A percentile compares a stretch with the other conserved stretches of the same genome.
Evolutionary conservation across 1,140 invertebrate species (phyloP).

Genomic region (Papilio helenus): DNA sequence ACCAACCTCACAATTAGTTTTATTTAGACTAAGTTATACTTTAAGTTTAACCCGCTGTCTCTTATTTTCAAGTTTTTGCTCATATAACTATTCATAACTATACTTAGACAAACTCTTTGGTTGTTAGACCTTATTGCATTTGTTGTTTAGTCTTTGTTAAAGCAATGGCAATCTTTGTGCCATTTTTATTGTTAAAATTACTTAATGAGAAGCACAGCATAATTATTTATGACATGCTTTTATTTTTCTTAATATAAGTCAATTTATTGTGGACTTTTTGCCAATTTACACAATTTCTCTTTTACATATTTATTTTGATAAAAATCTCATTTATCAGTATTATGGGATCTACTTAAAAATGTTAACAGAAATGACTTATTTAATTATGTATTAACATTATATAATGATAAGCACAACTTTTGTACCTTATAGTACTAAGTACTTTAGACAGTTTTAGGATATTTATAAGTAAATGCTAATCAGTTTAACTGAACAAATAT

Average conservation of each 20-base stretch:
- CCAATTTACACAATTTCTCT: too few species aligned
- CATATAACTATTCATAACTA: neutral
- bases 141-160: neutral
- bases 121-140: neutral
- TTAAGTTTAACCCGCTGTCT: neutral
- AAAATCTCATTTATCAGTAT: neutral
- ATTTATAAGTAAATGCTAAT: neutral
- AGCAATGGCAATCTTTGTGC: neutral
- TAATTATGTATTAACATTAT: slow-evolving; percentile 1
- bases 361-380: neutral
- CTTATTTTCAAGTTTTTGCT: neutral
- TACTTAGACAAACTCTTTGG: neutral
- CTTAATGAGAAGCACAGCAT: neutral
- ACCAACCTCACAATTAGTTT: slow-evolving; percentile 28
- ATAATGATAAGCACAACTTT: neutral
- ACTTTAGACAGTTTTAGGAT: slow-evolving; percentile 2
- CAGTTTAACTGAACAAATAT: neutral
- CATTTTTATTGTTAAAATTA: neutral
- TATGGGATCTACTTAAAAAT: neutral
- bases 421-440: slow-evolving; percentile 13
- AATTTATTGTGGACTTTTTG: too few species aligned
- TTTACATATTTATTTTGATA: neutral
- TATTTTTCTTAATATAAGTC: too few species aligned
- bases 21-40: neutral
- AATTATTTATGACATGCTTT: too few species aligned